Evolutionary conservation across 2,797 vertebrate species (phyloP), one percentile per base, ranked within the genome.

Genomic region (Brachyrhaphis roseni): DNA sequence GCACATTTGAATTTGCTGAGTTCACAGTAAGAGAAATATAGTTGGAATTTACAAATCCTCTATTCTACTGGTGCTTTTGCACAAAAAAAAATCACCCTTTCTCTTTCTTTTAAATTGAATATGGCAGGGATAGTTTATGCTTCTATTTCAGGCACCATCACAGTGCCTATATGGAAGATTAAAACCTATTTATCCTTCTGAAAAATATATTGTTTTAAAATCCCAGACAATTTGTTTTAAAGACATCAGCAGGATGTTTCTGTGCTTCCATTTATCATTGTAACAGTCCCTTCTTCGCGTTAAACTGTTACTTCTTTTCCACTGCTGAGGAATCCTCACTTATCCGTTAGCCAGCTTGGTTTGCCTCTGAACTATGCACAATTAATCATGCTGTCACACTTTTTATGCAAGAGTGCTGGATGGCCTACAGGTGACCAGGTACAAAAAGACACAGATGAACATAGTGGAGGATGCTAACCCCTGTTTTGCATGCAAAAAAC

Each of bases 351-450:
- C 78, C 66, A 6, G 82, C 86, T 90, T 82, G 78, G 80, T 90
- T 91, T 87, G 72, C 81, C 78, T 83, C 82, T 39, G 39, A 93
- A 88, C 83, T 64, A 66, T 8, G 78, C 79, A 73, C 86, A 87
- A 92, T 94, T 91, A 93, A 93, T 94, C 92, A 93, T 78, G 66
- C 84, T 94, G 91, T 94, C 90, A 84, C 80, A 86, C 80, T 64
- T 84, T 81, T 78, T 75, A 77, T 85, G 92, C 84, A 74, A 64
- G 80, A 64, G 84, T 41, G 87, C 80, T 41, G 36, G 11, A 89
- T 74, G 81, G 79, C 86, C 80, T 51, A 1, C 47, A 84, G 90
- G 89, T 82, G 76, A 62, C 43, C 41, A 20, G 74, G 84, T 80
- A 47, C 79, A 81, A 74, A 83, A 76, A 83, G 89, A 91, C 73